Base-by-base conservation (phyloP, 2,888 invertebrate species). In the Troglohyphantes excavatus region DNA sequence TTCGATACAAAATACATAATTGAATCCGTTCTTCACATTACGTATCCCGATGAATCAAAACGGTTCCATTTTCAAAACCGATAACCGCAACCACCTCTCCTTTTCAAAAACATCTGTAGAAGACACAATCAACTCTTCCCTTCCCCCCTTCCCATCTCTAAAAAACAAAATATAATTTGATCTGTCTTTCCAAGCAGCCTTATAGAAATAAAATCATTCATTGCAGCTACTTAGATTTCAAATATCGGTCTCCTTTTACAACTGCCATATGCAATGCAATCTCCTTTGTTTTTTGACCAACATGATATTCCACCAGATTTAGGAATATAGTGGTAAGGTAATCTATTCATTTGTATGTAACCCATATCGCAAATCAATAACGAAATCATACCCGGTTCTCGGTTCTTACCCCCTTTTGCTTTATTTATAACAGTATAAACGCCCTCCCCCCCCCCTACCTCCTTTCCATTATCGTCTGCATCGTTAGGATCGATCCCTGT, bases 311-410 rank as follows among this genome's bases (percentile, higher is more conserved):
- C 17, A 21, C 1, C 9, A 33, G 17, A 59, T 46, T 23, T 7
- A 33, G 33, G 46, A 39, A 78, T 19, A 26, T n/a, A 78, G 21
- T 29, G 63, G 63, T 73, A 68, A 85, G 78, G 85, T 68, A 53
- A 61, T 59, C 39, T 27, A 26, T 86, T 76, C 76, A 70, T 70
- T 75, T 75, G 67, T 63, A 33, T 75, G 63, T 63, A 2, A n/a
- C 43, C 76, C 17, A 21, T 78, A 86, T 86, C 85, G 85, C 67
- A 78, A 86, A 86, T 86, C 85, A 78, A 86, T 86, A 76, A 13
- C 23, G 76, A 78, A 86, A 78, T 86, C 85, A 75, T 75, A 46
- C 27, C 23, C 67, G 67, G 67, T 46, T 46, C 33, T 23, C 68
- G 43, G 19, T 7, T 67, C 27, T 46, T 27, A 19, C 23, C 43